Evolutionary conservation across 2,113 vertebrate genomes (phyloP), one percentile per base, ranked within the genome.

Genomic region (Malurus melanocephalus): DNA sequence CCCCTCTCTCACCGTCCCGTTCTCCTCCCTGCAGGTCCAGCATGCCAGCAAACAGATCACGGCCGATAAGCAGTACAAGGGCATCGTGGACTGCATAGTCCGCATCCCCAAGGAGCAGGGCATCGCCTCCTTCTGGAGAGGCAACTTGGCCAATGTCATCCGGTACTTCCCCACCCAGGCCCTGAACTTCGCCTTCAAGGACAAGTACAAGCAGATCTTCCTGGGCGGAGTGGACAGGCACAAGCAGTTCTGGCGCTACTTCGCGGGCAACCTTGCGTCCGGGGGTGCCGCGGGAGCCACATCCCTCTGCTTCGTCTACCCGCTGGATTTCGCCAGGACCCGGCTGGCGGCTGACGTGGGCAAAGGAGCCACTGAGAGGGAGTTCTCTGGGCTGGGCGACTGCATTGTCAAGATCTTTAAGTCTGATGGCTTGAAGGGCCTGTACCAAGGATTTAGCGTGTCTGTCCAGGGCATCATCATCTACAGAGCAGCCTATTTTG

Each of bases 151-250:
- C 97, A 99, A 99, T 17, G 99, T 99, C 89, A 99, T 99, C 97
- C 98, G 99, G 43, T 99, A 99, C 97, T 99, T 99, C 97, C 99
- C 99, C 93, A 99, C 99, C 82, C 99, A 99, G 97, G 99, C 99
- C 49, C 99, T 99, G 87, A 99, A 99, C 98, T 99, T 99, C 64
- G 99, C 99, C 96, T 99, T 99, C 98, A 99, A 99, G 97, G 99
- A 99, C 97, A 99, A 99, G 97, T 99, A 99, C 98, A 99, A 99
- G 98, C 98, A 98, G 97, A 95, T 99, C 97, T 99, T 99, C 97
- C 96, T 99, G n/a, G 99, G 99, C 43, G 99, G 99, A 11, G 99
- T 99, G 89, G 99, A 99, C 96, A 98, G 97, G 91, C 99, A 98
- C 92, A 99, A 98, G 95, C 99, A 99, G 95, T 99, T 99, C 97